These are phyloP conservation scores for Temnothorax ravouxi DNA, from an alignment of 2,888 invertebrate genomes.

Conservation along the genomic window DNA sequence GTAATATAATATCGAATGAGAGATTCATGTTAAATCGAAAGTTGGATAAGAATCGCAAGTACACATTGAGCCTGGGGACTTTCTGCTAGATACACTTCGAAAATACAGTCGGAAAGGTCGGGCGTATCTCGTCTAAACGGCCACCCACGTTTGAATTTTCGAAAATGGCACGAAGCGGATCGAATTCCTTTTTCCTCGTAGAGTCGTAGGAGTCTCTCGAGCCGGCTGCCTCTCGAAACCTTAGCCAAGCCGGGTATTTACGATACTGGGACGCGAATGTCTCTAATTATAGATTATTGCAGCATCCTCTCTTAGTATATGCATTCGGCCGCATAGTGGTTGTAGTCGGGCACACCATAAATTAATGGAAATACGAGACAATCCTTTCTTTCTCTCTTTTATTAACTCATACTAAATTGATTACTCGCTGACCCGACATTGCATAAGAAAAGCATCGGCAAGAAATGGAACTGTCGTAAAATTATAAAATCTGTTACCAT, in stretches of 20 bases:
- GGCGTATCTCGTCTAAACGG: not conserved
- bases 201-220: slow-evolving; percentile 10
- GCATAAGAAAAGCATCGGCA: not conserved
- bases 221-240: slow-evolving; percentile 55
- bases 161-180: slow-evolving; percentile 22
- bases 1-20: not conserved
- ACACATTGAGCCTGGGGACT: not conserved
- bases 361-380: not conserved
- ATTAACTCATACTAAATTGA: not conserved
- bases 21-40: not conserved
- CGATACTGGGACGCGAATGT: slow-evolving; percentile 57
- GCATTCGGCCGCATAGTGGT: slow-evolving; percentile 21
- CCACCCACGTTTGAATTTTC: slow-evolving; percentile 7
- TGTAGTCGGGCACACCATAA: slow-evolving; percentile 31
- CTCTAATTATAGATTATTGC: slow-evolving; percentile 63
- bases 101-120: not conserved
- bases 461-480: not conserved
- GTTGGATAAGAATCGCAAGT: not conserved
- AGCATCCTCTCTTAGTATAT: slow-evolving; percentile 50
- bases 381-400: not conserved
- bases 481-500: not conserved
- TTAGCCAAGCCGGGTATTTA: slow-evolving; percentile 57
- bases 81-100: not conserved
- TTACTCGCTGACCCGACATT: not conserved
- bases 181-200: slow-evolving; percentile 27